Evolutionary conservation across 2,797 vertebrate species (phyloP), one percentile per base, ranked within the genome.

Genomic region (Schizopygopsis pylzovi): DNA sequence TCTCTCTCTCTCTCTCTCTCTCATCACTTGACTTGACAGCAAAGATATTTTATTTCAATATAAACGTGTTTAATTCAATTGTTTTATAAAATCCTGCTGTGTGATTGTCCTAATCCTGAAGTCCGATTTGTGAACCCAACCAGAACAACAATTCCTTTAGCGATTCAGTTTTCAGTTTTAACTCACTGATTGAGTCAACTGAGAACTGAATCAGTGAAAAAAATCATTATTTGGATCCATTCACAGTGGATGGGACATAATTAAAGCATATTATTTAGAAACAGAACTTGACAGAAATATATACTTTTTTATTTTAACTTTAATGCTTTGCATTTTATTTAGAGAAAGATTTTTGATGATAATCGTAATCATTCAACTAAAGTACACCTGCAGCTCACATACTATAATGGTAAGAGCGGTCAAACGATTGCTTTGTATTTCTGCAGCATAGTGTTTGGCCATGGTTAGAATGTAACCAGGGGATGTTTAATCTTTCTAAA

Each of bases 401-500:
- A 65, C 25, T 39, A 10, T 4, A 28, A 33, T 52, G 9, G 15
- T 43, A 56, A 41, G 9, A 67, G 5, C 10, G 41, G n/a, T 71
- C 33, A 41, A 65, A 70, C 7, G 1, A 28, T 25, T 83, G 25
- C 39, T 85, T 85, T 78, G 63, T 54, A 82, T 63, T 86, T 71
- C 22, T 37, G 39, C 79, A 70, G 67, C 15, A 52, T 82, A 59
- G 77, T 65, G 70, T 84, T 73, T 84, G 22, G 52, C 47, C 61
- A 52, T 61, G 41, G 54, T 75, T 82, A 65, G 63, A 65, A 65
- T 65, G 68, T 33, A 76, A 78, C 56, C 81, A 59, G 49, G 67
- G 33, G 80, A 83, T 73, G 33, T 76, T 61, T 71, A 85, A 88
- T 85, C 79, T 72, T 71, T 72, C 54, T 79, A 72, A 83, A 68